These are phyloP conservation scores for Megalurothrips usitatus DNA, from an alignment of 2,888 invertebrate genomes.

Conservation along the genomic window DNA sequence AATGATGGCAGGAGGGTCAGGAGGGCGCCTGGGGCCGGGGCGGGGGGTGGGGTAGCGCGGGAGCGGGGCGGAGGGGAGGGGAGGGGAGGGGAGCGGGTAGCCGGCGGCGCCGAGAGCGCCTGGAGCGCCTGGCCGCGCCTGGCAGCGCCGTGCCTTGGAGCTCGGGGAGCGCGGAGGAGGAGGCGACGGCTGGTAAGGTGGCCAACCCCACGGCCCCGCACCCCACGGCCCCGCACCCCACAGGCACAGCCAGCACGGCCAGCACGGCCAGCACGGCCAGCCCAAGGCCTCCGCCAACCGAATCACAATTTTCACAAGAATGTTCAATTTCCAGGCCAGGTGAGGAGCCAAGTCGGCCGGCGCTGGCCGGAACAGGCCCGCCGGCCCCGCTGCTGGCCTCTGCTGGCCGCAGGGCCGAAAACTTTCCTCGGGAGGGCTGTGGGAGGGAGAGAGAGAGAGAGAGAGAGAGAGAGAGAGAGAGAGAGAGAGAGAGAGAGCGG, in stretches of 20 bases:
- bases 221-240: no score
- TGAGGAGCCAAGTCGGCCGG: neutral
- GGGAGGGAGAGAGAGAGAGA: neutral
- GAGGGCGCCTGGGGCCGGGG: slow-evolving; percentile 21
- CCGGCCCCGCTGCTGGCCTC: neutral
- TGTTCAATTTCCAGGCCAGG: neutral
- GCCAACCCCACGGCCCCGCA: neutral
- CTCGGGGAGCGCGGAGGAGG: neutral
- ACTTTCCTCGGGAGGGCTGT: neutral
- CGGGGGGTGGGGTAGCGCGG: neutral
- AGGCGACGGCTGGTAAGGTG: neutral
- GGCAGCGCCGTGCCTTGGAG: neutral
- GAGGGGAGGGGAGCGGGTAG: neutral
- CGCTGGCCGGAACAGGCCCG: neutral
- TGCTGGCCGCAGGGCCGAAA: neutral
- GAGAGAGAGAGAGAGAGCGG: neutral
- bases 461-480: neutral
- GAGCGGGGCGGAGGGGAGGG: neutral
- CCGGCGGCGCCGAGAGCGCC: neutral
- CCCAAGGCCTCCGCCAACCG: neutral
- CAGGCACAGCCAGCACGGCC: no score
- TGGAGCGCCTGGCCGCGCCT: neutral
- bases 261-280: no score
- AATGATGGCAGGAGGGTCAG: slow-evolving; percentile 7
- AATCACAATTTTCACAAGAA: neutral